These are phyloP conservation scores for Aphrophora alni DNA, from an alignment of 2,888 invertebrate species.

Conservation along the genomic window DNA sequence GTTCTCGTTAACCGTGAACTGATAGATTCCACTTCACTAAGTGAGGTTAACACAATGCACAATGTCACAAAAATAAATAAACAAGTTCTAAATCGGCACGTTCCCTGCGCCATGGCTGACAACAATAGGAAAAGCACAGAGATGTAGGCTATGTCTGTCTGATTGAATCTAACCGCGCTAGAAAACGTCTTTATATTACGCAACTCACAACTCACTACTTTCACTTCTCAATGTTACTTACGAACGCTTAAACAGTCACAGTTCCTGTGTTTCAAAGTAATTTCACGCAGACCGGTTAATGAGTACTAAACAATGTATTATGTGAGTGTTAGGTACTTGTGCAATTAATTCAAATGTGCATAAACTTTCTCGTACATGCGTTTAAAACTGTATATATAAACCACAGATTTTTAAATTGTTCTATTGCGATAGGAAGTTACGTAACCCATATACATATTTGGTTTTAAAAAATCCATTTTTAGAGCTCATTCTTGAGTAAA, in stretches of 20 bases:
- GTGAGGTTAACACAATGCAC: neutral
- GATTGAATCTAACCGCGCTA: neutral
- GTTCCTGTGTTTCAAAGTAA: neutral
- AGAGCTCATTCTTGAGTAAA: no score
- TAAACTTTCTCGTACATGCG: no score
- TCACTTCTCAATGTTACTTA: neutral
- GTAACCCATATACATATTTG: no score
- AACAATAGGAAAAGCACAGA: neutral
- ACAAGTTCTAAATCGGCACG: neutral
- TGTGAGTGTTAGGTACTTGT: no score
- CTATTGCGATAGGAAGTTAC: no score
- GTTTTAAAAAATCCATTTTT: no score
- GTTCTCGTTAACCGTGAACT: neutral
- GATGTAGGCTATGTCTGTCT: neutral
- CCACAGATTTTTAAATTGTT: no score
- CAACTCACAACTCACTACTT: neutral
- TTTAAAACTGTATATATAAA: no score
- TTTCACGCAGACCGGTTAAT: neutral
- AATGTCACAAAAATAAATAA: neutral
- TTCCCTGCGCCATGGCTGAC: neutral
- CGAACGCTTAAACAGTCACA: neutral
- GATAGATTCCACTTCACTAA: neutral
- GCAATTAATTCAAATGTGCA: no score
- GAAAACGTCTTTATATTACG: neutral
- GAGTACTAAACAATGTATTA: neutral